Base-by-base conservation (phyloP, 2,113 vertebrate genomes). In the Machaerirhynchus nigripectus region DNA sequence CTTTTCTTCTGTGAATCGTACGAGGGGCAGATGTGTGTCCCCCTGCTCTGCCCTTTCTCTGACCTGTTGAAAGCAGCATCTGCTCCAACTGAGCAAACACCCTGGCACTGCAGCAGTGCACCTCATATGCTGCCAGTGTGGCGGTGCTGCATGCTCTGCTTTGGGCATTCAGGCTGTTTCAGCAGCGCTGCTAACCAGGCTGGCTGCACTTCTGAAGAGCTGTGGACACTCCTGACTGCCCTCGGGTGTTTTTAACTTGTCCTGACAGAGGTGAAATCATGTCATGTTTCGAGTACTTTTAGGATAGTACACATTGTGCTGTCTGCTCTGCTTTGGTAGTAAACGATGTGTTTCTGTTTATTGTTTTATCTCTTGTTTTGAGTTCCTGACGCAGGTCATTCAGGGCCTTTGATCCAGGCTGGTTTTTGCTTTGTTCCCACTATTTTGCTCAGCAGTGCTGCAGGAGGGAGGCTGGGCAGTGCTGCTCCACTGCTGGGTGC, bases 171-270 rank as follows among this genome's bases (percentile, higher is more conserved):
- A 7, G 55, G 56, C 33, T 49, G 5, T 75, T 68, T n/a, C 13
- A 47, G 75, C 39, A 52, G 83, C 0, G 0, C 2, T 1, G 27
- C 26, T 84, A 65, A 21, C 69, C 0, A 1, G 18, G 39, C 46
- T 5, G 7, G 12, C 30, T 8, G 1, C 8, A 7, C 49, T 84
- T 39, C 27, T 20, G 24, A 46, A 55, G 47, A 75, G 60, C 52
- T 33, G 1, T n/a, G n/a, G 18, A 22, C 30, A 8, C 15, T 77
- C 37, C 46, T 33, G 1, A 1, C 50, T 33, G 35, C 26, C 27
- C 67, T 75, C 2, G 3, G 13, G 33, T 44, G 61, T 68, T 64
- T 82, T 73, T 40, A 52, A 28, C 40, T 83, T 88, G 67, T 68
- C 71, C 67, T 68, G n/a, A 49, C 59, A 65, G 83, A 56, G 40